Evolutionary conservation across 1,140 invertebrate species (phyloP), one percentile per base, ranked within the genome.

Genomic region (Euura saliciscinereae): DNA sequence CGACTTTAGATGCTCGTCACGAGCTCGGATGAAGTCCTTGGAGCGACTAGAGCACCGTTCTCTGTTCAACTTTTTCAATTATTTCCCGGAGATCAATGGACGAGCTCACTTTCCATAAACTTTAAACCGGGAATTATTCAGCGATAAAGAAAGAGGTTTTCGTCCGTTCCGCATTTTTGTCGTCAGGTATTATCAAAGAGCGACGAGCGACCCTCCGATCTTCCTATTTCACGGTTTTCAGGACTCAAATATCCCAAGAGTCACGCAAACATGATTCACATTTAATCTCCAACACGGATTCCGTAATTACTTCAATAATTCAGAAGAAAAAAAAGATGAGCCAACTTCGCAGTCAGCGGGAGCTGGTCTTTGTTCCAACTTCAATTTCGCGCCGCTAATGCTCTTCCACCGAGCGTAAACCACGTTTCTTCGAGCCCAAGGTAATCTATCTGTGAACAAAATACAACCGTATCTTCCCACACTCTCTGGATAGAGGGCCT

Each of bases 11-110:
- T 28, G 28, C 28, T 28, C 28, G 28, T 28, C 28, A 28, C 28
- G 28, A 28, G 28, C 28, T 28, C 28, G 28, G 28, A 28, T 28
- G 28, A 28, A 28, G 28, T 28, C 28, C 28, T 28, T 28, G 28
- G 28, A 28, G 28, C 28, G 28, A 28, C 28, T 28, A 28, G 28
- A 28, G 28, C 28, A 28, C 28, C 28, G 28, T 28, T 28, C 28
- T 2, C 51, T 59, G 74, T 79, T 74, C 72, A 81, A 82, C 77
- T 80, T 80, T 81, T 80, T 79, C 79, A 80, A 82, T 80, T 79
- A 80, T 79, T 78, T 76, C 68, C 72, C 71, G 70, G 73, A 75
- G 75, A 80, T 81, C 81, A 79, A 81, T 82, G 76, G 76, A 78
- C 73, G 79, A 79, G 79, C 79, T 82, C 78, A 80, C 71, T 74